Conservation (phyloP, 2,113 vertebrate species). For the Myodes glareolus region DNA sequence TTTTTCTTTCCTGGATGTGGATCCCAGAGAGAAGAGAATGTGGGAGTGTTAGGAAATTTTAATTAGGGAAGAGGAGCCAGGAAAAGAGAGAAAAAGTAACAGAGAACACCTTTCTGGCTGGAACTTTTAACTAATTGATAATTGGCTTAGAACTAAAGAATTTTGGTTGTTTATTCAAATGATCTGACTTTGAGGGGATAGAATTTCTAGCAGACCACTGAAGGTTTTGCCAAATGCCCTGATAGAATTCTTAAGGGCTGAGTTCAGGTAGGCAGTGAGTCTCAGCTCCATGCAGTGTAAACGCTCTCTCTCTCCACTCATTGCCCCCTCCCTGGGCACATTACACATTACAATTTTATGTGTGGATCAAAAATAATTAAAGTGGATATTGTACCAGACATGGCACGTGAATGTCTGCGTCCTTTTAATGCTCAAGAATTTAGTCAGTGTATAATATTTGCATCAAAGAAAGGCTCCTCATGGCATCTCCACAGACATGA, state of each 20-base stretch:
- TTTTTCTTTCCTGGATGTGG: conserved; percentile 6
- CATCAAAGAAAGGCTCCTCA: not conserved
- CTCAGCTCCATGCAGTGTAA: fast-evolving
- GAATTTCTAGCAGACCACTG: conserved; percentile 11
- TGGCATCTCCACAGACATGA: not conserved
- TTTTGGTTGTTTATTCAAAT: conserved; percentile 53
- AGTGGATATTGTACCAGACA: not conserved
- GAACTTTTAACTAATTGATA: conserved; percentile 25
- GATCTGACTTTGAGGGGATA: not conserved
- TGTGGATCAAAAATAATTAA: not conserved
- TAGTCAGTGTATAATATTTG: not conserved
- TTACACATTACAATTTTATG: not conserved
- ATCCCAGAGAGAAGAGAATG: conserved; percentile 17
- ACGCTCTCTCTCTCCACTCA: not conserved
- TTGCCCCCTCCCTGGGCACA: not conserved
- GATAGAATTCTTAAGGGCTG: not conserved
- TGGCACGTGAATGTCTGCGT: fast-evolving
- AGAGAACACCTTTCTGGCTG: not conserved
- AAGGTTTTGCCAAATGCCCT: not conserved
- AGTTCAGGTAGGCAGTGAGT: not conserved
- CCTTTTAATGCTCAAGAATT: not conserved
- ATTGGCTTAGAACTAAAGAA: conserved; percentile 17
- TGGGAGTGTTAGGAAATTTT: conserved; percentile 3
- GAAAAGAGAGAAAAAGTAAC: not conserved
- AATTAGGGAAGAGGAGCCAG: conserved; percentile 44